Evolutionary conservation across 2,888 invertebrate species (phyloP).

Genomic region (Tiliacea citrago): DNA sequence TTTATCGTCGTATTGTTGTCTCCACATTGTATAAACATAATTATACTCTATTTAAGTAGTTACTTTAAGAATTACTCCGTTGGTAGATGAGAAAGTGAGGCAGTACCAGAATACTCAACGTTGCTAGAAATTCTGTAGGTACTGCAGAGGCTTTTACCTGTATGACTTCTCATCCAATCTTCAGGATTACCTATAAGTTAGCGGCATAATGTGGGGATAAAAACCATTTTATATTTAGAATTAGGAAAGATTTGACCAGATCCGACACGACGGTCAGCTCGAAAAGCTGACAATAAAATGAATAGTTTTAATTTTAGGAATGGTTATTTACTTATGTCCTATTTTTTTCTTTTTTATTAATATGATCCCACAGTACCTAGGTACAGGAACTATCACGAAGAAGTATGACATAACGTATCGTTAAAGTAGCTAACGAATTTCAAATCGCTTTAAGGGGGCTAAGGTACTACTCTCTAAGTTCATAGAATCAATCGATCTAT

Average conservation of each 20-base stretch:
- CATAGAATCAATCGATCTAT: too few species aligned
- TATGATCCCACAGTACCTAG: not conserved
- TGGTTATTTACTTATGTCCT: too few species aligned
- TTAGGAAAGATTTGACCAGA: not conserved
- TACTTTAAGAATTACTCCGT: too few species aligned
- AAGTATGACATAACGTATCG: not conserved
- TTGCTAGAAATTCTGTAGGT: not conserved
- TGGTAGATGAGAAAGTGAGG: not conserved
- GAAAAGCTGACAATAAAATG: not conserved
- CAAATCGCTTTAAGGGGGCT: not conserved
- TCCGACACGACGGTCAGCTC: not conserved
- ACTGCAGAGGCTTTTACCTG: too few species aligned
- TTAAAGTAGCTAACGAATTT: not conserved
- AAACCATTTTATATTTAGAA: too few species aligned
- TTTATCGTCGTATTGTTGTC: too few species aligned
- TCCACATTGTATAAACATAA: too few species aligned
- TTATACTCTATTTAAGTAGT: too few species aligned
- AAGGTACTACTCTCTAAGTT: too few species aligned
- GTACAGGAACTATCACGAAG: not conserved
- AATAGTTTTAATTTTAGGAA: not conserved
- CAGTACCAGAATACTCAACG: not conserved
- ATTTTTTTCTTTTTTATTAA: not conserved
- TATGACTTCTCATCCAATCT: too few species aligned
- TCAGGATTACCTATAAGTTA: too few species aligned
- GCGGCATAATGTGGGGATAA: not conserved